Evolutionary conservation across 2,113 vertebrate species (phyloP).

Genomic region (Dasyprocta punctata): DNA sequence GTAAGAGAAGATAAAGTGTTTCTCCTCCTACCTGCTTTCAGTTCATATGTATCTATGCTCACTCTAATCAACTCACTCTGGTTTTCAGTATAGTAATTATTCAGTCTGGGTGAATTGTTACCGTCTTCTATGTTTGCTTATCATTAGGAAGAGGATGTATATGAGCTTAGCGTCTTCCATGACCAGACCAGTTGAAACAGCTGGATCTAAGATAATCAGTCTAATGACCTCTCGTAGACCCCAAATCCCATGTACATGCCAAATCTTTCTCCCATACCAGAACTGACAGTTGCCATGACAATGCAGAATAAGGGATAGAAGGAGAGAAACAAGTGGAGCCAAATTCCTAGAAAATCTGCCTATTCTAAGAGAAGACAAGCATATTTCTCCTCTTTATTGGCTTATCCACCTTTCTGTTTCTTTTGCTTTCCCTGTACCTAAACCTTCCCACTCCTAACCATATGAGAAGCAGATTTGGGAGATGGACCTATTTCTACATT

Average conservation of each 20-base stretch:
- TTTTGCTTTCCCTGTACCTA: not conserved
- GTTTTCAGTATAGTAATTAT: not conserved
- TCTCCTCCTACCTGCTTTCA: not conserved
- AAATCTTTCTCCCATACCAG: not conserved
- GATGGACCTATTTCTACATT: no score
- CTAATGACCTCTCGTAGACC: not conserved
- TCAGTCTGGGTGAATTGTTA: not conserved
- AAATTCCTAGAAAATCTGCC: not conserved
- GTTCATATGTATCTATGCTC: not conserved
- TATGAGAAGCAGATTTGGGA: not conserved
- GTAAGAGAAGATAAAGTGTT: not conserved
- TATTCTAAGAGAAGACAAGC: not conserved
- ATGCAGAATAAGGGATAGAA: not conserved
- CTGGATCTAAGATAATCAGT: not conserved
- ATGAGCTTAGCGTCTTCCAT: not conserved
- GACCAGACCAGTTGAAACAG: not conserved
- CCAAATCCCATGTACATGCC: not conserved
- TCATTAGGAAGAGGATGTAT: not conserved
- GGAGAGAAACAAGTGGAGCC: not conserved
- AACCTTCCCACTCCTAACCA: not conserved
- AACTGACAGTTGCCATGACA: not conserved
- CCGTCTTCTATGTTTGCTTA: not conserved
- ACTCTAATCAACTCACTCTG: not conserved
- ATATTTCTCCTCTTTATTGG: not conserved
- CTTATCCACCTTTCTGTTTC: not conserved